phyloP scores from a whole-genome alignment of 2,113 vertebrate species.

The Vireo altiloquus region DNA sequence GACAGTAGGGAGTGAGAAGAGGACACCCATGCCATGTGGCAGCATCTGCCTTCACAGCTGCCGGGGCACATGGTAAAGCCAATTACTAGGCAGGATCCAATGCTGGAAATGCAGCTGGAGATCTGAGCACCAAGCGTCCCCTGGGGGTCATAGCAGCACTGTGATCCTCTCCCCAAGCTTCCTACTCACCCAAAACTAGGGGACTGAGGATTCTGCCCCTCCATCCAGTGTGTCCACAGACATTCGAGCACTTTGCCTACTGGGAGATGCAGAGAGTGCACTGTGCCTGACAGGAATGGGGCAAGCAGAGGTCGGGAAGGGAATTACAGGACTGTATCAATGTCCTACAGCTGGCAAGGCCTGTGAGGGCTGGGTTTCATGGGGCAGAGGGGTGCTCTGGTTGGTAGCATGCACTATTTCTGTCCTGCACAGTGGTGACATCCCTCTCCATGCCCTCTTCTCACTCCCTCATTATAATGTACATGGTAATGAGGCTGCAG shows the following conservation, averaged over 20 bases:
- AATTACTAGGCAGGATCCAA: background rate
- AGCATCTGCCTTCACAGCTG: rapidly evolving
- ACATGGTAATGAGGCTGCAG: background rate
- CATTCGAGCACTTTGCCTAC: rapidly evolving
- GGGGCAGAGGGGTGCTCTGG: rapidly evolving
- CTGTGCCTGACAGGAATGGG: background rate
- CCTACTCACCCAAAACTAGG: rapidly evolving
- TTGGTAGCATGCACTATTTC: background rate
- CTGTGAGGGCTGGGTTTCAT: background rate
- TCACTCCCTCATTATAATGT: background rate
- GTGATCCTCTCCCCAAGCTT: background rate
- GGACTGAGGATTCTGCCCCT: rapidly evolving
- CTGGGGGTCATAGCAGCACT: rapidly evolving
- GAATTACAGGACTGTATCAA: background rate
- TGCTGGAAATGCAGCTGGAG: background rate
- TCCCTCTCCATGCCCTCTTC: background rate
- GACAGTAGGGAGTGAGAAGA: background rate
- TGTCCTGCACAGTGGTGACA: background rate
- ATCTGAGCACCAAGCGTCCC: background rate
- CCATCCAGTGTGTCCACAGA: background rate
- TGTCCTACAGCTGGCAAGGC: background rate
- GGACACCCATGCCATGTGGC: background rate
- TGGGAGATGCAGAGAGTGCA: background rate
- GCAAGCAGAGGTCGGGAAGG: background rate
- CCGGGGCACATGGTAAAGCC: rapidly evolving